Evolutionary conservation across 2,888 invertebrate species (phyloP), one percentile per base, ranked within the genome.

Genomic region (Pristionchus maxplancki): DNA sequence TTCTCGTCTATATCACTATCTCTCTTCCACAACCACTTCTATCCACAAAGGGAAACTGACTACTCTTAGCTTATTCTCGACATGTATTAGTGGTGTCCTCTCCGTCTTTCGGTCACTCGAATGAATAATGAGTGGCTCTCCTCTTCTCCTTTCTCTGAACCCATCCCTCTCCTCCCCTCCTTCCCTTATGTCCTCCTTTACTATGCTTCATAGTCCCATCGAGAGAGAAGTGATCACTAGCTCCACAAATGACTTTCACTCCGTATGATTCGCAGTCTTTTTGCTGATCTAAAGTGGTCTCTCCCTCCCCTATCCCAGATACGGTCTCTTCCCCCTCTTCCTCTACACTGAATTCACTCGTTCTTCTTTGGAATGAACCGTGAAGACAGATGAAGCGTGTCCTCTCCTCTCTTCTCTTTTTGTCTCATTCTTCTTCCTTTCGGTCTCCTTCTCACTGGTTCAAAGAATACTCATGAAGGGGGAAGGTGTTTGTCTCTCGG

Each of bases 391-490:
- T 74, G 37, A 74, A 37, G 40, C 74, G 40, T 37, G 40, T 74
- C 74, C 67, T 67, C n/a, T 37, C 44, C 34, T n/a, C 78, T 78
- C 20, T 48, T 78, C 78, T 48, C 78, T 78, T 34, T 78, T 34
- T 78, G 31, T 78, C 78, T 78, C 78, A 31, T 34, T 74, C 74
- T 31, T 78, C 78, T 78, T 34, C 34, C 78, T 78, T 34, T 78
- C 78, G 28, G 31, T 44, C 78, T 78, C 34, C 78, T 48, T 78
- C 78, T 44, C 44, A 78, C 34, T 78, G 78, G 48, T 78, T 78
- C 78, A 78, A 44, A 78, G 78, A 78, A 67, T 40, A 78, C 44
- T 78, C 40, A 78, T 78, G 78, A 44, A 15, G 28, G 34, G 74
- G 20, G 37, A 74, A 44, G n/a, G 78, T 78, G 78, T 44, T 78